These are phyloP conservation scores for Epinotia bilunana DNA, from an alignment of 2,888 invertebrate species.

Conservation along the genomic window DNA sequence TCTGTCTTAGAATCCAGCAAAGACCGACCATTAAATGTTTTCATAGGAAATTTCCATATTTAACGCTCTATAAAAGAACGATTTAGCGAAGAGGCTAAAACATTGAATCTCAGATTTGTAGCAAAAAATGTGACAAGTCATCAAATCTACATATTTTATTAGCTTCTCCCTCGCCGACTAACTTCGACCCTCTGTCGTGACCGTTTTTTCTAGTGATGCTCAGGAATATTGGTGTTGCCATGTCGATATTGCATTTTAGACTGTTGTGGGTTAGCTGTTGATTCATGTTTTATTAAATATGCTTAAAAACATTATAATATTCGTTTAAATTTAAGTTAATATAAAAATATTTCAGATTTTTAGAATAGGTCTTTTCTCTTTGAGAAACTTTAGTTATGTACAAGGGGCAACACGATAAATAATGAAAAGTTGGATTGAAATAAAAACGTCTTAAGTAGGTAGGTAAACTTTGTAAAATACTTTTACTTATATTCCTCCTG, in stretches of 20 bases:
- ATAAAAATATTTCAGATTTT: too few species aligned
- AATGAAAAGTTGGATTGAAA: too few species aligned
- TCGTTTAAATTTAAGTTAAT: not conserved
- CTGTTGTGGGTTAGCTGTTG: not conserved
- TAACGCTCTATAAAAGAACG: slow-evolving; percentile 61
- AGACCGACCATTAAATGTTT: not conserved
- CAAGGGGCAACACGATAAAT: too few species aligned
- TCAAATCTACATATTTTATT: slow-evolving; percentile 85
- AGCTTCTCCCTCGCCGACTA: slow-evolving; percentile 75
- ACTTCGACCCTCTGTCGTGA: slow-evolving; percentile 77
- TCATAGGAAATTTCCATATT: slow-evolving; percentile 46
- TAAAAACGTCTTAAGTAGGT: too few species aligned
- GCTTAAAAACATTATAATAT: too few species aligned
- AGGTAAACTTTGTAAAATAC: too few species aligned
- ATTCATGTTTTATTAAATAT: not conserved
- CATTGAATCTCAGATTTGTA: slow-evolving; percentile 82
- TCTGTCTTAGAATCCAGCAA: not conserved
- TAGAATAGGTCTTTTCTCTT: too few species aligned
- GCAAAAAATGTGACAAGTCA: slow-evolving; percentile 84
- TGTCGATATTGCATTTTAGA: slow-evolving; percentile 58
- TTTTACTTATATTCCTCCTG: too few species aligned
- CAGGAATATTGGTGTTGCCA: slow-evolving; percentile 46
- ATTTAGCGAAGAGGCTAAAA: slow-evolving; percentile 71
- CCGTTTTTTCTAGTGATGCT: slow-evolving; percentile 67
- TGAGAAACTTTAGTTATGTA: too few species aligned